Percentiles rank a stretch among this genome's conserved stretches.
Evolutionary conservation across 2,888 invertebrate genomes (phyloP).

Genomic region (Ormyrus rosae): DNA sequence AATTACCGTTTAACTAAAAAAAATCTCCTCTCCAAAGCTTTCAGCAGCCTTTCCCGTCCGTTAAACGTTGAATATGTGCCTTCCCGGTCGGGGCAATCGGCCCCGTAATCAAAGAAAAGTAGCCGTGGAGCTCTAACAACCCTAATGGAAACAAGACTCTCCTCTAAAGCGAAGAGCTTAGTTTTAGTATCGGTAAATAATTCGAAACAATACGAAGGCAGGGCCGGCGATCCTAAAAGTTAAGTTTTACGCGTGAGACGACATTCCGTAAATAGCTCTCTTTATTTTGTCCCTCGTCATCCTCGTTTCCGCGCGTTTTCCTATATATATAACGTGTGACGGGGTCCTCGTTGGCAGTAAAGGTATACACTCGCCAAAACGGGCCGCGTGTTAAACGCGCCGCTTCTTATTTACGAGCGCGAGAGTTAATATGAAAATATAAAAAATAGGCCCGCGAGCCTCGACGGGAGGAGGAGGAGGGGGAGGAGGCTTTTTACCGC

Average conservation of each 20-base stretch:
- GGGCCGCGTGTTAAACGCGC: background rate
- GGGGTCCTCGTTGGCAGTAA: too few relatives aligned
- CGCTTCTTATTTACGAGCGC: slow-evolving; percentile 3
- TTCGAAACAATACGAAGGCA: slow-evolving; percentile 10
- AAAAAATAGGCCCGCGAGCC: slow-evolving; percentile 26
- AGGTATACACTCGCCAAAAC: background rate
- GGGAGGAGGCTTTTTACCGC: slow-evolving; percentile 2
- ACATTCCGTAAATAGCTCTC: slow-evolving; percentile 28
- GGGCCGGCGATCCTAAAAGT: background rate
- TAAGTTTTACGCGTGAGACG: slow-evolving; percentile 15
- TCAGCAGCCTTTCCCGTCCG: background rate
- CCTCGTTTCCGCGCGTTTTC: background rate
- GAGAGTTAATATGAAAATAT: slow-evolving; percentile 26
- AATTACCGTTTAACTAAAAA: too few relatives aligned
- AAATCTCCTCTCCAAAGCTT: background rate
- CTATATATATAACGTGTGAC: too few relatives aligned
- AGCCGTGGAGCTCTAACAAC: too few relatives aligned
- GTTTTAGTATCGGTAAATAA: slow-evolving; percentile 29
- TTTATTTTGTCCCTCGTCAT: slow-evolving; percentile 13
- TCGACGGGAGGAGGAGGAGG: background rate
- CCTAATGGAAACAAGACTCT: background rate
- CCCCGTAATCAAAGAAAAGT: too few relatives aligned
- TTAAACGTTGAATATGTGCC: background rate
- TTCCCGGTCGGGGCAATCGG: too few relatives aligned
- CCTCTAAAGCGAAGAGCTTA: background rate